Base-by-base conservation (phyloP, 2,888 invertebrate species). In the Caenorhabditis parvicauda region DNA sequence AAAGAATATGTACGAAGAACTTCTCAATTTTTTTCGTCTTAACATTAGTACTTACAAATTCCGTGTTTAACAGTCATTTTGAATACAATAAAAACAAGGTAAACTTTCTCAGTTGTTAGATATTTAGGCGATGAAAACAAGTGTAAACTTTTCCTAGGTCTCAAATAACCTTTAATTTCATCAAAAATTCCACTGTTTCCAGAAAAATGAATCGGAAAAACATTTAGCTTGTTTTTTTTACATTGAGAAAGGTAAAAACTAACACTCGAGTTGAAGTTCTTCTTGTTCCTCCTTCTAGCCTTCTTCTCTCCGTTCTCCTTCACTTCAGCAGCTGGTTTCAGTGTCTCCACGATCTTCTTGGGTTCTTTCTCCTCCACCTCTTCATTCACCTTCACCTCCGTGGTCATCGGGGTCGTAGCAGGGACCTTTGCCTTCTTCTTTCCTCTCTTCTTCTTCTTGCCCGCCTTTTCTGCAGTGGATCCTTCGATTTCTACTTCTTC, bases 201-300 rank as follows among this genome's bases (percentile, higher is more conserved):
- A n/a, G n/a, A n/a, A n/a, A n/a, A n/a, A n/a, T n/a, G n/a, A n/a
- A n/a, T n/a, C n/a, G n/a, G n/a, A 35, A 35, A 35, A n/a, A n/a
- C 12, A 35, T 35, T 35, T 35, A 14, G 12, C 12, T 14, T 14
- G 35, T 35, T 35, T 14, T 35, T 35, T 35, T n/a, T 12, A 35
- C 12, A 35, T 14, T 14, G 12, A 35, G n/a, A 35, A 35, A 35
- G 12, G 12, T 12, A 35, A 35, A 35, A n/a, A 35, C 12, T 14
- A n/a, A 35, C 35, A 12, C n/a, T 35, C n/a, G 12, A 12, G 12
- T 17, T 37, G 25, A 19, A 19, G 21, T 52, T 37, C 50, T 59
- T 54, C 59, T 59, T 59, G 19, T 39, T 45, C 35, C 54, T 49
- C 37, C 50, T 59, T 19, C 54, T 49, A 2, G 52, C 27, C 38